Evolutionary conservation across 2,113 vertebrate species (phyloP).

Genomic region (Albula goreensis): DNA sequence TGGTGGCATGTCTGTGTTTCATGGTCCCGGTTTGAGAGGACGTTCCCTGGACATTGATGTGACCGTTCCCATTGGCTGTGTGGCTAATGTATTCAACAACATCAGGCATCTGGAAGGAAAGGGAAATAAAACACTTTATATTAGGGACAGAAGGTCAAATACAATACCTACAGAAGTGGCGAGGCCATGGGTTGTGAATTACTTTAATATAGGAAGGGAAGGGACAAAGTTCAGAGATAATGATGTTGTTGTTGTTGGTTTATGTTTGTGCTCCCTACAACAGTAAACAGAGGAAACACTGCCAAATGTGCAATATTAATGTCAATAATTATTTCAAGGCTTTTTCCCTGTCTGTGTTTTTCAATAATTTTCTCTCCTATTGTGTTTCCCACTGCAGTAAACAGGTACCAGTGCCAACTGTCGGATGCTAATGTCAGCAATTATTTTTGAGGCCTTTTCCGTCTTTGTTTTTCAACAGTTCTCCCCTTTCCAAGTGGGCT

Average conservation of each 20-base stretch:
- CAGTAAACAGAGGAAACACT: background rate
- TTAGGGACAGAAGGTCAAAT: background rate
- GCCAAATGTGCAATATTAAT: background rate
- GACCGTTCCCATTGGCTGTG: background rate
- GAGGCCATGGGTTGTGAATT: background rate
- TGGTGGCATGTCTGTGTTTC: constrained; percentile 68
- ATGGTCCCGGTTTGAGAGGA: background rate
- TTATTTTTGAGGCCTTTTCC: background rate
- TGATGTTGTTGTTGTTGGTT: background rate
- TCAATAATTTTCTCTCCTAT: background rate
- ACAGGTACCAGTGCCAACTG: background rate
- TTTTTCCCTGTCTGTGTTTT: background rate
- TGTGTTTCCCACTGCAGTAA: background rate
- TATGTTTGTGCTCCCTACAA: background rate
- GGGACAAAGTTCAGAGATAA: no score
- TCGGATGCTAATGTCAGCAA: background rate
- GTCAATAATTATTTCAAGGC: background rate
- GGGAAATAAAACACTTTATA: background rate
- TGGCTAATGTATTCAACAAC: constrained; percentile 9
- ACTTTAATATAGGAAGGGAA: background rate
- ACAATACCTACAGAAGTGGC: background rate
- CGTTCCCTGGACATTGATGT: background rate
- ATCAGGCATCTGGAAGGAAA: constrained; percentile 40
- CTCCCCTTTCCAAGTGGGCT: no score
- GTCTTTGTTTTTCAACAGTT: background rate